These are phyloP conservation scores for Branchipolynoe longqiensis DNA, from an alignment of 2,888 invertebrate genomes.

Conservation along the genomic window DNA sequence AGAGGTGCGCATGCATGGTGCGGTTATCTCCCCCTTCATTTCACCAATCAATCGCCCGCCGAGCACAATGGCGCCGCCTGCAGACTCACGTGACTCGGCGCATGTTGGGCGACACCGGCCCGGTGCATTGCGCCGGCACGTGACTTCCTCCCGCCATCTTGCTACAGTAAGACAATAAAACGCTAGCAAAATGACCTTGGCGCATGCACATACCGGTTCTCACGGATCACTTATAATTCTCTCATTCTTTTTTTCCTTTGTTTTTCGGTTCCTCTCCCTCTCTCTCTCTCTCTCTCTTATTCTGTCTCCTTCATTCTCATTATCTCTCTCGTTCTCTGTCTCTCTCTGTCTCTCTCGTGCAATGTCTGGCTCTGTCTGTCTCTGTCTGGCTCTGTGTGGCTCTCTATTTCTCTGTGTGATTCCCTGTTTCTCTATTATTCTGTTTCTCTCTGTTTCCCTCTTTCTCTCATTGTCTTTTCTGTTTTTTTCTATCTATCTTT, in stretches of 20 bases:
- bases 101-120: conserved; percentile 5
- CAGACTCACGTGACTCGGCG: neutral
- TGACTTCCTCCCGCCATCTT: neutral
- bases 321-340: neutral
- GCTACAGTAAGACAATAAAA: too few relatives aligned
- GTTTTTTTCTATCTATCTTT: neutral
- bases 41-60: conserved; percentile 15
- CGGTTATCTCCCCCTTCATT: neutral
- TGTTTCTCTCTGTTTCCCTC: neutral
- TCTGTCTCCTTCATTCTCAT: too few relatives aligned
- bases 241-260: too few relatives aligned
- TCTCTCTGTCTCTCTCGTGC: neutral
- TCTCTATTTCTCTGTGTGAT: neutral
- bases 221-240: too few relatives aligned
- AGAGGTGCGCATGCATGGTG: neutral
- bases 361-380: neutral
- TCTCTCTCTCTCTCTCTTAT: too few relatives aligned
- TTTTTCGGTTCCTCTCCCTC: too few relatives aligned
- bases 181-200: too few relatives aligned
- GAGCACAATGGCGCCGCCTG: neutral
- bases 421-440: neutral
- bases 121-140: neutral
- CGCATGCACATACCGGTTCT: too few relatives aligned
- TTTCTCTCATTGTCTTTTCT: neutral
- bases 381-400: neutral